A percentile compares a stretch with the other conserved stretches of the same genome.
Evolutionary conservation across 2,888 invertebrate genomes (phyloP).

Genomic region (Pocota personata): DNA sequence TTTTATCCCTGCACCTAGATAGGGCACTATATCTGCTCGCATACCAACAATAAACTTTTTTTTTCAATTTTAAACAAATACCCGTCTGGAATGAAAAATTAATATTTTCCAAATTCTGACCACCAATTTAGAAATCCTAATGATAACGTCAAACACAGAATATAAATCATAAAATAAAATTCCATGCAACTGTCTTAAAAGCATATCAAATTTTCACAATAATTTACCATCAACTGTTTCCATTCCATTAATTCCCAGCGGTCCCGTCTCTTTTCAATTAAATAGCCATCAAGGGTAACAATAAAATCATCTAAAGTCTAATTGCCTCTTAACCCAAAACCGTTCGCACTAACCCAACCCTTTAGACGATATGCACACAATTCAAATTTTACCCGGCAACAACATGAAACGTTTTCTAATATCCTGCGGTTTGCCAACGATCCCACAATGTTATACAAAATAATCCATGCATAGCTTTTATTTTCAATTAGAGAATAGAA

Average conservation of each 20-base stretch:
- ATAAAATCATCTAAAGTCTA: slow-evolving; percentile 37
- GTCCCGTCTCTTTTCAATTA: slow-evolving; percentile 27
- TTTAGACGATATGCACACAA: slow-evolving; percentile 17
- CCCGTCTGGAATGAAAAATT: too few species aligned
- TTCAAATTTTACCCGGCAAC: slow-evolving; percentile 5
- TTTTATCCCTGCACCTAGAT: not conserved
- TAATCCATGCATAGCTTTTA: slow-evolving; percentile 70
- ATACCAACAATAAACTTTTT: too few species aligned
- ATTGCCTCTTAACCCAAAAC: slow-evolving; percentile 47
- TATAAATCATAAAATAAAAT: not conserved
- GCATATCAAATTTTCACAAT: slow-evolving; percentile 33
- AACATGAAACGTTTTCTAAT: slow-evolving; percentile 47
- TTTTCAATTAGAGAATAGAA: slow-evolving; percentile 65
- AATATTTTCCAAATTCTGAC: too few species aligned
- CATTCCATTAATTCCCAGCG: slow-evolving; percentile 9
- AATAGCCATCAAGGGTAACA: slow-evolving; percentile 23
- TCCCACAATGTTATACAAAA: slow-evolving; percentile 63
- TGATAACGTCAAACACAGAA: not conserved
- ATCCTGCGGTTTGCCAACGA: slow-evolving; percentile 58
- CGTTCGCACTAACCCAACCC: not conserved
- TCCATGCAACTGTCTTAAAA: not conserved
- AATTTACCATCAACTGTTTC: slow-evolving; percentile 18
- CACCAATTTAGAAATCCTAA: too few species aligned
- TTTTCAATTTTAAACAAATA: too few species aligned
- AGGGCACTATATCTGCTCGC: too few species aligned